Conservation (phyloP, 2,113 vertebrate species). For the Corvus cornix region DNA sequence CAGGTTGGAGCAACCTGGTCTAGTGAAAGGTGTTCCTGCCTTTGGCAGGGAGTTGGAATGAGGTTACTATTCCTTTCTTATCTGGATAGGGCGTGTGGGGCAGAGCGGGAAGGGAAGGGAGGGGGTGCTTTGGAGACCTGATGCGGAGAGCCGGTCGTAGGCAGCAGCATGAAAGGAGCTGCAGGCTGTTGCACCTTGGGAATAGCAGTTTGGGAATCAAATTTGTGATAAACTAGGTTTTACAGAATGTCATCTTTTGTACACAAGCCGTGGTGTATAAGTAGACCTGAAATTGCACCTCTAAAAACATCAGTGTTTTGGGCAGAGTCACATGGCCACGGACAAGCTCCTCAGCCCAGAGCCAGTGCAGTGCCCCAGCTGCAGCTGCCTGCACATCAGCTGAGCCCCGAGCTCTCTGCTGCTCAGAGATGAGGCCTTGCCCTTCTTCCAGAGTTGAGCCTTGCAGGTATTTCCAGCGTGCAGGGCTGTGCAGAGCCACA, state of each 20-base stretch:
- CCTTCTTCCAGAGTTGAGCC: neutral
- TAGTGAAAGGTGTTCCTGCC: neutral
- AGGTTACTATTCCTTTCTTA: neutral
- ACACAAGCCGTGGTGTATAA: accelerated
- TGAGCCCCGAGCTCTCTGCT: neutral
- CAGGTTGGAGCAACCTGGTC: neutral
- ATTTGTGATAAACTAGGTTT: neutral
- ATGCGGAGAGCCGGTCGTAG: neutral
- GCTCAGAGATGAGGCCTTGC: no score
- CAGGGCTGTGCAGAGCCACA: neutral
- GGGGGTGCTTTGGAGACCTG: neutral
- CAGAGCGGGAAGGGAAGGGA: accelerated
- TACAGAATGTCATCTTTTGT: neutral
- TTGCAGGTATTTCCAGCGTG: neutral
- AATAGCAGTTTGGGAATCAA: neutral
- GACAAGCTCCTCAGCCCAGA: neutral
- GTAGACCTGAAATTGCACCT: neutral
- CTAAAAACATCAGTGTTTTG: accelerated
- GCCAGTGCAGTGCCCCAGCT: neutral
- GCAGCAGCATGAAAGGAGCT: neutral
- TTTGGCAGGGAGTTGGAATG: neutral
- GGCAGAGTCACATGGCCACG: accelerated
- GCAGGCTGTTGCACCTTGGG: neutral
- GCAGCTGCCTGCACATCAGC: neutral
- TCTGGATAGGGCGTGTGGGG: accelerated